Conservation (phyloP, 2,113 vertebrate genomes). For the Numenius arquata region DNA sequence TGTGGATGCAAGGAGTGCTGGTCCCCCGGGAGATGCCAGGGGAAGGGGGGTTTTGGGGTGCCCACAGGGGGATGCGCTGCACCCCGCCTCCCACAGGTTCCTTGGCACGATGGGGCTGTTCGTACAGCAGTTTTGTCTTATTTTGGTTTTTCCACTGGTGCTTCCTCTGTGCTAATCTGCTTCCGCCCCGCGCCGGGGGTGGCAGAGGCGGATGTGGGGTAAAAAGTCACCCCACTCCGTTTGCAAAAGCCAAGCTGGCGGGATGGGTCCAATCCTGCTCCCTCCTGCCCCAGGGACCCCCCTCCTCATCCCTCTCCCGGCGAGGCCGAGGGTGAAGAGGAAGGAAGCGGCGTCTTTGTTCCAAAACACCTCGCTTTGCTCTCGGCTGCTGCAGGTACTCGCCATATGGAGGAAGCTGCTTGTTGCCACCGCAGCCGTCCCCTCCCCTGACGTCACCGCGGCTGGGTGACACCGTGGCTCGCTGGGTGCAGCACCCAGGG, state of each 20-base stretch:
- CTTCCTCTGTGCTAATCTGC: constrained; percentile 15
- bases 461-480: background rate
- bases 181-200: rapidly evolving
- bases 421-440: background rate
- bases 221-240: rapidly evolving
- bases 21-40: background rate
- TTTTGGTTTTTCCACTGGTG: background rate
- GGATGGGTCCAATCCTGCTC: background rate
- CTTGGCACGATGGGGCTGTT: rapidly evolving
- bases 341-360: background rate
- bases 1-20: background rate
- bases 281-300: background rate
- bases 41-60: background rate
- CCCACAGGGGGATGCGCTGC: rapidly evolving
- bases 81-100: rapidly evolving
- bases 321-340: background rate
- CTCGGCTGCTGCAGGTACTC: background rate
- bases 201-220: background rate
- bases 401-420: background rate
- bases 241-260: background rate
- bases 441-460: background rate
- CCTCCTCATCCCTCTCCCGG: rapidly evolving
- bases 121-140: background rate
- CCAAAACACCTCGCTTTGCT: background rate
- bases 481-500: background rate